Conservation (phyloP, 2,888 invertebrate genomes). For the Volucella bombylans region DNA sequence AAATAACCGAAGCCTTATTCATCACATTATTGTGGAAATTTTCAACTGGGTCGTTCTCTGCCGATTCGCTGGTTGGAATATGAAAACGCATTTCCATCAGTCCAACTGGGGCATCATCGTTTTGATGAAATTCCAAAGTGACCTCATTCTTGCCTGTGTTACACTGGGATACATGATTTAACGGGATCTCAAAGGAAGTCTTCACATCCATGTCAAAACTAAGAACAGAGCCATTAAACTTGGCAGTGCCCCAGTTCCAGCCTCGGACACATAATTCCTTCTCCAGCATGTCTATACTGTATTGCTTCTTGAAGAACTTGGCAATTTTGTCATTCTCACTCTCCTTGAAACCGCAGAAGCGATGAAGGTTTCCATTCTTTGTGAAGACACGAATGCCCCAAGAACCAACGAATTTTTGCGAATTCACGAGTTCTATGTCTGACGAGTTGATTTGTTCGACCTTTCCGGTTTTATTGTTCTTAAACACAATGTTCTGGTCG, state of each 20-base stretch:
- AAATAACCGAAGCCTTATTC: slow-evolving; percentile 98
- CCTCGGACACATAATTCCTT: slow-evolving; percentile 97
- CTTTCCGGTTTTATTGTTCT: slow-evolving; percentile 97
- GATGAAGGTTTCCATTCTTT: slow-evolving; percentile 93
- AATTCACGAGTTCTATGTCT: slow-evolving; percentile 95
- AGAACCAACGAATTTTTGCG: slow-evolving; percentile 94
- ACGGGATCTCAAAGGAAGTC: slow-evolving; percentile 97
- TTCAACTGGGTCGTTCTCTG: slow-evolving; percentile 95
- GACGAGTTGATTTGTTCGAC: slow-evolving; percentile 92
- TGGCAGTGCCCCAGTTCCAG: slow-evolving; percentile 99
- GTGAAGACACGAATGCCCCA: slow-evolving; percentile 95
- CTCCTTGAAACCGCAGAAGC: slow-evolving; percentile 97
- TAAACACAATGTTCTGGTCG: slow-evolving; percentile 94
- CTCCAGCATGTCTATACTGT: slow-evolving; percentile 93
- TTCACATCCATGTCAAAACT: slow-evolving; percentile 92
- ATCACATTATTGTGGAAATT: slow-evolving; percentile 98
- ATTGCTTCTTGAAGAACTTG: slow-evolving; percentile 92
- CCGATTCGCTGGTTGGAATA: slow-evolving; percentile 94
- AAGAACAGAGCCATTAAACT: slow-evolving; percentile 93
- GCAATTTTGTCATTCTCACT: slow-evolving; percentile 95
- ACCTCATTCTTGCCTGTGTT: slow-evolving; percentile 99
- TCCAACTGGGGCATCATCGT: slow-evolving; percentile 98
- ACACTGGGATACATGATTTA: slow-evolving; percentile 97
- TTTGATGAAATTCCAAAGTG: slow-evolving; percentile 98
- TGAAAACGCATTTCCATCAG: slow-evolving; percentile 99